Evolutionary conservation across 1,140 invertebrate species (phyloP).

Genomic region (Vanessa atalanta): DNA sequence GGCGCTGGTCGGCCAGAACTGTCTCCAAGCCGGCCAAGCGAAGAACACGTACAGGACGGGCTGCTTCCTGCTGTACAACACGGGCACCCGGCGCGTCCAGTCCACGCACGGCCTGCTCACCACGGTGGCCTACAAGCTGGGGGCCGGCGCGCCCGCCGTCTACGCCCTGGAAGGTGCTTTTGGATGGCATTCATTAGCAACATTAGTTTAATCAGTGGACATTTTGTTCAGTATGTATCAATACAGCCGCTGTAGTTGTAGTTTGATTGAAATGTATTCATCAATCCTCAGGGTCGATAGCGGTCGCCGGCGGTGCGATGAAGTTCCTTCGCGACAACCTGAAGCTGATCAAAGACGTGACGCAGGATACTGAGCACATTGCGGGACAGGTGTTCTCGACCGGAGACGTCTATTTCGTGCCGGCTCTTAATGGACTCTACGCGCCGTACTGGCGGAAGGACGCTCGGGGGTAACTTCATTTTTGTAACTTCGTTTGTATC

Average conservation of each 20-base stretch:
- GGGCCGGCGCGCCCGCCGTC: conserved; percentile 86
- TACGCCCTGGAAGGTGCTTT: conserved; percentile 93
- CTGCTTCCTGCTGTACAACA: conserved; percentile 98
- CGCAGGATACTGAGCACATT: conserved; percentile 87
- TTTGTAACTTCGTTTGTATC: too few relatives aligned
- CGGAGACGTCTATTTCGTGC: conserved; percentile 96
- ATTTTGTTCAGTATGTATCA: too few relatives aligned
- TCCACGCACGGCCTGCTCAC: conserved; percentile 95
- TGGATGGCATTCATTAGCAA: neutral
- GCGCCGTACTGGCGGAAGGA: conserved; percentile 97
- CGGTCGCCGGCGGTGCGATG: conserved; percentile 94
- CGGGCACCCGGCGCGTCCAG: conserved; percentile 90
- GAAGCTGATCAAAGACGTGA: conserved; percentile 86
- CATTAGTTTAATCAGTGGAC: too few relatives aligned
- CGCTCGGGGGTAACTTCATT: conserved; percentile 87
- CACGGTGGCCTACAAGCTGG: conserved; percentile 96
- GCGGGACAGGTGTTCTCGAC: conserved; percentile 88
- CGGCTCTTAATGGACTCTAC: conserved; percentile 96
- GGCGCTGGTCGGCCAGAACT: conserved; percentile 96
- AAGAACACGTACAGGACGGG: conserved; percentile 99
- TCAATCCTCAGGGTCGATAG: conserved; percentile 87
- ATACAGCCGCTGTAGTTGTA: too few relatives aligned
- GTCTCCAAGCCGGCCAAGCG: conserved; percentile 93
- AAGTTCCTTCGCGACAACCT: conserved; percentile 95
- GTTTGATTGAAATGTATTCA: too few relatives aligned